Evolutionary conservation across 1,140 invertebrate genomes (phyloP).

Genomic region (Diplogasteroides magnus): DNA sequence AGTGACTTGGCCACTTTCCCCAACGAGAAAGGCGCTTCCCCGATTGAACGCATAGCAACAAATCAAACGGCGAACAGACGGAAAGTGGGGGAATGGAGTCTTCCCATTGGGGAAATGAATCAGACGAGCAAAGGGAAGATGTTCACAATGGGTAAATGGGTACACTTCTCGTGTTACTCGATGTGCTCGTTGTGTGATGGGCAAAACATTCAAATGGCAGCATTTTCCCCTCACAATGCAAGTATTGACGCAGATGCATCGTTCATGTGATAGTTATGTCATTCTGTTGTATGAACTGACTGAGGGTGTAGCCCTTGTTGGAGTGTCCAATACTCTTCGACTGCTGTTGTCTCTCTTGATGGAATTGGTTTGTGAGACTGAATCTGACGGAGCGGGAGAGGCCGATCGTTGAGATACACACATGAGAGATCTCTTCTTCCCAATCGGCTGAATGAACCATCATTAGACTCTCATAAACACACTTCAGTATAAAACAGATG

Average conservation of each 20-base stretch:
- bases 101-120: too few relatives aligned
- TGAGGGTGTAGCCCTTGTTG: conserved; percentile 36
- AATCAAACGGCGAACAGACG: too few relatives aligned
- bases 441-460: too few relatives aligned
- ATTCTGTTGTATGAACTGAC: not conserved
- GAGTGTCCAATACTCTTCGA: conserved; percentile 20
- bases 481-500: conserved; percentile 1
- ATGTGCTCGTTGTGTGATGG: not conserved
- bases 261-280: too few relatives aligned
- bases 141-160: too few relatives aligned
- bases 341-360: conserved; percentile 46
- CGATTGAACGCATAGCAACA: too few relatives aligned
- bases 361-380: conserved; percentile 46
- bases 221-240: not conserved
- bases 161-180: not conserved
- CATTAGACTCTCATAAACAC: too few relatives aligned
- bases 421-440: conserved; percentile 26
- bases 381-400: conserved; percentile 50
- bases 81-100: too few relatives aligned
- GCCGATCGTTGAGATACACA: conserved; percentile 37
- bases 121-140: too few relatives aligned
- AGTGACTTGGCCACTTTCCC: too few relatives aligned
- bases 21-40: too few relatives aligned
- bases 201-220: not conserved
- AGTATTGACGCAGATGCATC: too few relatives aligned